Conservation (phyloP, 2,797 vertebrate genomes). For the Gobio occitaniae region DNA sequence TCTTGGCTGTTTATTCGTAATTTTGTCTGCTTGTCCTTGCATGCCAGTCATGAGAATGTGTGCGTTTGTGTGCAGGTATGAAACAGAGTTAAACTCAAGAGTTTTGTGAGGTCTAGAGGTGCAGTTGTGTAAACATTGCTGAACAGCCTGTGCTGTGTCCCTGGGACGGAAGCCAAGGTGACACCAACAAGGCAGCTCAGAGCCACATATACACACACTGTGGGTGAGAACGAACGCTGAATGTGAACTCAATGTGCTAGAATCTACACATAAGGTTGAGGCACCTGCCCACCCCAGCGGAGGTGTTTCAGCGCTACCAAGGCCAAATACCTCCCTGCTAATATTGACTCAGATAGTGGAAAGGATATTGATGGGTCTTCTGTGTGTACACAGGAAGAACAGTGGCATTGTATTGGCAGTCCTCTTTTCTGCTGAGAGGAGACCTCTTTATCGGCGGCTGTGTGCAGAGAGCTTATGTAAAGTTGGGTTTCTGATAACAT, state of each 20-base stretch:
- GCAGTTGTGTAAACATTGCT: slow-evolving; percentile 55
- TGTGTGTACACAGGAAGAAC: slow-evolving; percentile 40
- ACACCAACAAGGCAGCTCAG: slow-evolving; percentile 43
- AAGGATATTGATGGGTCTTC: slow-evolving; percentile 41
- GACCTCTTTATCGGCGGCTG: slow-evolving; percentile 32
- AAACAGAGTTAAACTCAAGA: slow-evolving; percentile 46
- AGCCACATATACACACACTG: slow-evolving; percentile 17
- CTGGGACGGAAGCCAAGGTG: slow-evolving; percentile 56
- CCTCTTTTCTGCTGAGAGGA: background rate
- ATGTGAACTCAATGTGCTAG: slow-evolving; percentile 22
- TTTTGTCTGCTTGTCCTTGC: slow-evolving; percentile 35
- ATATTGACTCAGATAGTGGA: slow-evolving; percentile 59
- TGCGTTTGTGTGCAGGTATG: slow-evolving; percentile 29
- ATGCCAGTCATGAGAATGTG: slow-evolving; percentile 32
- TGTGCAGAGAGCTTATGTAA: slow-evolving; percentile 47
- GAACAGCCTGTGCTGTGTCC: slow-evolving; percentile 34
- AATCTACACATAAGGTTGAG: slow-evolving; percentile 25
- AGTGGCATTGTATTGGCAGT: slow-evolving; percentile 41
- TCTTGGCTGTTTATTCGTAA: slow-evolving; percentile 26
- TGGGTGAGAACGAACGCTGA: slow-evolving; percentile 1
- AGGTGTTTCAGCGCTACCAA: slow-evolving; percentile 47
- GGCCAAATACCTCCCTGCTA: slow-evolving; percentile 52
- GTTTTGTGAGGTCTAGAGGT: slow-evolving; percentile 42
- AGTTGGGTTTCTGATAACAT: slow-evolving; percentile 36
- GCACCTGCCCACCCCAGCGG: slow-evolving; percentile 31